Conservation (phyloP, 1,140 invertebrate species). For the Dreissena rostriformis region DNA sequence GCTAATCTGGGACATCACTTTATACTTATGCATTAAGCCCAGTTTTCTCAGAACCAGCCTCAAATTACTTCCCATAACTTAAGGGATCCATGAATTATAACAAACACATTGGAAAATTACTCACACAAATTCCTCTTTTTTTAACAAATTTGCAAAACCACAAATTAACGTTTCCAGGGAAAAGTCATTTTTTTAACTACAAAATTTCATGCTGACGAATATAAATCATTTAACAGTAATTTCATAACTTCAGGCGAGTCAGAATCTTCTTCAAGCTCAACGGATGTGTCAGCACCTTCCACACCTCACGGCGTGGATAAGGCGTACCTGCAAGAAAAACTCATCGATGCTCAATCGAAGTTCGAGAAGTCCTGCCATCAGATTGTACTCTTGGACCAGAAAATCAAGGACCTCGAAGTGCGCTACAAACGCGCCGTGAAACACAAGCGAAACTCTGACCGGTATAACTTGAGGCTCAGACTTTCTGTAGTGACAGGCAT, state of each 20-base stretch:
- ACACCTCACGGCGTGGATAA: constrained; percentile 61
- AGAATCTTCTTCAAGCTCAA: neutral
- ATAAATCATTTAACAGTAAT: too few relatives aligned
- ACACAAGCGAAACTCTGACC: constrained; percentile 77
- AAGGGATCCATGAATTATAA: too few relatives aligned
- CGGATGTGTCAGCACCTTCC: neutral
- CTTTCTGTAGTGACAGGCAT: constrained; percentile 78
- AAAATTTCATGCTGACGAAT: too few relatives aligned
- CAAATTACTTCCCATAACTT: too few relatives aligned
- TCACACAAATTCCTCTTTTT: too few relatives aligned
- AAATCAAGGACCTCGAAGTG: constrained; percentile 77
- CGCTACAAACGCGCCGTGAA: constrained; percentile 76
- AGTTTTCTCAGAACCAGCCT: too few relatives aligned
- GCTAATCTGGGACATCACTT: too few relatives aligned
- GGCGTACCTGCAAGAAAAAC: constrained; percentile 71
- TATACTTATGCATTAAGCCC: too few relatives aligned
- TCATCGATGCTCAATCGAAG: constrained; percentile 73
- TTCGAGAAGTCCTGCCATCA: constrained; percentile 78
- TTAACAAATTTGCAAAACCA: too few relatives aligned
- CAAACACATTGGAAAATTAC: too few relatives aligned
- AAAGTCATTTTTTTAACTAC: too few relatives aligned
- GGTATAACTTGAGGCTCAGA: constrained; percentile 75
- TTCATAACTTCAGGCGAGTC: neutral
- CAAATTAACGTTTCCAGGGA: too few relatives aligned
- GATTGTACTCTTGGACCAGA: constrained; percentile 76